Evolutionary conservation across 1,140 invertebrate species (phyloP), one percentile per base, ranked within the genome.

Genomic region (Drosophila dunni): DNA sequence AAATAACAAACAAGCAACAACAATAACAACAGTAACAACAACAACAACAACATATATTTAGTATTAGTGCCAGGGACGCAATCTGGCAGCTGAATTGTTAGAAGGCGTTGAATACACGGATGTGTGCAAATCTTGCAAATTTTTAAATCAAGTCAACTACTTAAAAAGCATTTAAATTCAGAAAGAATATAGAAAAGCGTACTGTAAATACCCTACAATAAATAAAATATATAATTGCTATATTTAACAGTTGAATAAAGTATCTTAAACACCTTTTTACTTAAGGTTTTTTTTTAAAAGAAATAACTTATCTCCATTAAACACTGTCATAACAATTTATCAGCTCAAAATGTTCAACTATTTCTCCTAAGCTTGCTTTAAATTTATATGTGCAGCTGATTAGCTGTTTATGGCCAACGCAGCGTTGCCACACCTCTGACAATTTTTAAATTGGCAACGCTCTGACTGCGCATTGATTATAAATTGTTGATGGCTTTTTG

Each of bases 11-110:
- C 38, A 11, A 34, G 29, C 29, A 68, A 68, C 58, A 69, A 40
- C 38, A 69, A 61, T 45, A 70, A 57, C 34, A 15, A 56, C 6
- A 45, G n/a, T n/a, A 50, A 51, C 45, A 48, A 58, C 15, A 68
- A 68, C 51, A 68, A 51, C 45, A 65, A 20, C 24, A 11, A 17
- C 29, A 54, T 68, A 15, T 58, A 53, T 15, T 44, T 33, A 46
- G 54, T 58, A 57, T 63, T 46, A 63, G 51, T 64, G 67, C 51
- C 69, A 66, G 53, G 62, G 62, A 33, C 65, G 17, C 13, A 20
- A 44, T 15, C 51, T 15, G 51, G 11, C 20, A 63, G 46, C 29
- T 53, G n/a, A 29, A 34, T 46, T 45, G 15, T 9, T 15, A 54
- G 50, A 70, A 46, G 53, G 33, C n/a, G 9, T 5, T 20, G 13